phyloP scores from a whole-genome alignment of 2,888 invertebrate species.

The Odontocolon sp. region DNA sequence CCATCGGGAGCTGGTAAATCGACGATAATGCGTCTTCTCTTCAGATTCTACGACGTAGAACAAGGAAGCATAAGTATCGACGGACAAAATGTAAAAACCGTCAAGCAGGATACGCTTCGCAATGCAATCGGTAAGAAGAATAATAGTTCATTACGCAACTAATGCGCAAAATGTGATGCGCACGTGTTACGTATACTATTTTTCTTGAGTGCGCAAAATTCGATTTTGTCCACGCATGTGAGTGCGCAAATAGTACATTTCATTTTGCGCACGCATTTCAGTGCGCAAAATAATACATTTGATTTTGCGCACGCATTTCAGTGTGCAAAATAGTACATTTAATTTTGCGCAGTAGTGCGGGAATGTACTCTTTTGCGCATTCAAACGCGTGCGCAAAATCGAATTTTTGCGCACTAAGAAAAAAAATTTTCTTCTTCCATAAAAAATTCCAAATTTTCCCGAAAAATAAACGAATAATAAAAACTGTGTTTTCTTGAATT shows the following conservation, averaged over 20 bases:
- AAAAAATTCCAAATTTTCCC: not conserved
- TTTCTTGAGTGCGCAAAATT: too few relatives aligned
- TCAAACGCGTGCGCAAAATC: too few relatives aligned
- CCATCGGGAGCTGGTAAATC: slow-evolving; percentile 97
- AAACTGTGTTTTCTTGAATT: slow-evolving; percentile 31
- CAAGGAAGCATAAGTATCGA: slow-evolving; percentile 93
- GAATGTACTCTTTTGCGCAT: too few relatives aligned
- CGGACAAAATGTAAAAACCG: slow-evolving; percentile 93
- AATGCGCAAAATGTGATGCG: too few relatives aligned
- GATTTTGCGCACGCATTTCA: too few relatives aligned
- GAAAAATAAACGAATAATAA: not conserved
- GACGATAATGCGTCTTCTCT: slow-evolving; percentile 96
- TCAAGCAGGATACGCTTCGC: slow-evolving; percentile 92
- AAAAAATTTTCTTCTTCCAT: not conserved
- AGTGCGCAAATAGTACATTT: not conserved
- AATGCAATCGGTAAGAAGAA: slow-evolving; percentile 87
- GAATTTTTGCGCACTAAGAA: not conserved
- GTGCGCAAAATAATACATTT: too few relatives aligned
- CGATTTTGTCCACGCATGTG: too few relatives aligned
- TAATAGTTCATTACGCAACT: not conserved
- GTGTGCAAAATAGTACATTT: too few relatives aligned
- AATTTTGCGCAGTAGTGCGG: too few relatives aligned
- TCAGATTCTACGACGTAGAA: slow-evolving; percentile 97
- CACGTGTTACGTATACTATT: too few relatives aligned
- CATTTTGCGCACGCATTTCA: too few relatives aligned